phyloP scores from a whole-genome alignment of 2,113 vertebrate genomes.

The Rhynchopsitta pachyrhyncha region DNA sequence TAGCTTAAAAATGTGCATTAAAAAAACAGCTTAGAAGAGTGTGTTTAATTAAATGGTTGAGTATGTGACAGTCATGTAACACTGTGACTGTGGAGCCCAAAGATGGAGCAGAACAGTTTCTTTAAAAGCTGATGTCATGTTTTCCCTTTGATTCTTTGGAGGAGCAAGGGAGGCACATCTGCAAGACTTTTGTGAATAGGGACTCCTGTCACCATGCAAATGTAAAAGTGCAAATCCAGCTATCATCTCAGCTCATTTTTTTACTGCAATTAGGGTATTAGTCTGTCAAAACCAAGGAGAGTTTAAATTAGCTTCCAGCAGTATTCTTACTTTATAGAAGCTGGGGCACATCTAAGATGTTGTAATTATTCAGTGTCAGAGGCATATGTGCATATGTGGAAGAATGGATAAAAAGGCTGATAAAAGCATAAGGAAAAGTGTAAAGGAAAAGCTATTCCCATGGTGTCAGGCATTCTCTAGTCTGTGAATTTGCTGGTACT shows the following conservation, averaged over 20 bases:
- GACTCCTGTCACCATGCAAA: not conserved
- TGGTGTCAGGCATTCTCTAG: not conserved
- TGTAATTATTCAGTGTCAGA: not conserved
- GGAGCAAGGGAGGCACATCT: not conserved
- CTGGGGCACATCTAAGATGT: not conserved
- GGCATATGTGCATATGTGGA: not conserved
- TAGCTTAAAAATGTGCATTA: not conserved
- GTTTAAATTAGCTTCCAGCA: not conserved
- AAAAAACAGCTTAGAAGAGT: not conserved
- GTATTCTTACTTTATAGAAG: not conserved
- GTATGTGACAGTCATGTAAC: accelerated
- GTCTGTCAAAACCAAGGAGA: not conserved
- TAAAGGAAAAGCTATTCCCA: not conserved
- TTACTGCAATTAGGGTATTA: not conserved
- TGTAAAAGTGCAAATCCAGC: not conserved
- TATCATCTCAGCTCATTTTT: not conserved
- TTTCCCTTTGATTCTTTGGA: not conserved
- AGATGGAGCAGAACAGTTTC: not conserved
- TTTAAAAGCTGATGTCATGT: not conserved
- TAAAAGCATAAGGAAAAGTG: not conserved
- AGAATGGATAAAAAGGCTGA: not conserved
- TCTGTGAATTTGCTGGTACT: not conserved
- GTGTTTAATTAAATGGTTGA: not conserved
- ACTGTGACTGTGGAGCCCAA: not conserved
- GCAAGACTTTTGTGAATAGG: not conserved